phyloP scores from a whole-genome alignment of 2,113 vertebrate genomes.

The Carettochelys insculpta region DNA sequence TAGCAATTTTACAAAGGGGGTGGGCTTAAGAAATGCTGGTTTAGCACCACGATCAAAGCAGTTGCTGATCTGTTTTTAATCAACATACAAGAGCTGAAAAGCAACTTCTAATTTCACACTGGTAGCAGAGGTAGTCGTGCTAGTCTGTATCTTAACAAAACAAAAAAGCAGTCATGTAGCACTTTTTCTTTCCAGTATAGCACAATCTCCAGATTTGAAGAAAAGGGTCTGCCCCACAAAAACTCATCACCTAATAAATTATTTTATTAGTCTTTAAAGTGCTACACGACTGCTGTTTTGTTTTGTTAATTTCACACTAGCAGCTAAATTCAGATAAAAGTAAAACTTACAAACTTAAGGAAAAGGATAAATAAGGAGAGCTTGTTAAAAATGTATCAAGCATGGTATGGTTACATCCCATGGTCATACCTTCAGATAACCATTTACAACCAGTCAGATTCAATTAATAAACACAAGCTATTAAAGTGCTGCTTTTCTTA shows the following conservation, averaged over 20 bases:
- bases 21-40: background rate
- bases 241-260: too few species aligned
- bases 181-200: too few species aligned
- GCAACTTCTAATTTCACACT: background rate
- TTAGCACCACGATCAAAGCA: background rate
- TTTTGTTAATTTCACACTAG: background rate
- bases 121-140: too few species aligned
- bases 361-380: background rate
- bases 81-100: background rate
- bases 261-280: too few species aligned
- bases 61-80: background rate
- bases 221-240: too few species aligned
- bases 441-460: background rate
- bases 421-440: background rate
- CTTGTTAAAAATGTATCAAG: background rate
- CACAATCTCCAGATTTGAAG: too few species aligned
- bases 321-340: background rate
- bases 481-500: slow-evolving; percentile 17
- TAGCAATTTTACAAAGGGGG: background rate
- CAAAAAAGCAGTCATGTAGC: too few species aligned
- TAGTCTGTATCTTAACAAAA: too few species aligned
- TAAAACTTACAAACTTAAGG: background rate
- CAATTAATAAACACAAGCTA: background rate
- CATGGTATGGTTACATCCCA: background rate
- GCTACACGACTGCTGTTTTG: too few species aligned